Evolutionary conservation across 2,888 invertebrate species (phyloP).

Genomic region (Leptura quadrifasciata): DNA sequence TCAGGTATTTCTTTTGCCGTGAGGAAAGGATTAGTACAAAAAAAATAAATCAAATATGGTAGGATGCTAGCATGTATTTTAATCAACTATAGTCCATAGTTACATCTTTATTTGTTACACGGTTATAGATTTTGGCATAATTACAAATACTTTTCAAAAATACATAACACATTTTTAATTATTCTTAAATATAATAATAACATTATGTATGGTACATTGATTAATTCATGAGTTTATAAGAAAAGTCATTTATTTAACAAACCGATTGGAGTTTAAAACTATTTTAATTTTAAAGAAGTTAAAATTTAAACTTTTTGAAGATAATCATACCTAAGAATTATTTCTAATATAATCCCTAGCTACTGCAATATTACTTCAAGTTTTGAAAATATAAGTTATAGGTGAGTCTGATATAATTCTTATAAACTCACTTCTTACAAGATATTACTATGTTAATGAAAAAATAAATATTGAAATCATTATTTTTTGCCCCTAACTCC

Average conservation of each 20-base stretch:
- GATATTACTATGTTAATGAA: constrained; percentile 35
- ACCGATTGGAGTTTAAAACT: too few relatives aligned
- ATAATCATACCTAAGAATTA: too few relatives aligned
- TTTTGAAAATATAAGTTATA: too few relatives aligned
- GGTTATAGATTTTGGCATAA: constrained; percentile 57
- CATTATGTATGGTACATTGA: constrained; percentile 55
- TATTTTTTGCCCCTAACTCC: neutral
- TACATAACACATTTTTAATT: constrained; percentile 64
- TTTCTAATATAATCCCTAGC: too few relatives aligned
- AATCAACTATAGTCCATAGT: constrained; percentile 46
- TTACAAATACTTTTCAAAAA: constrained; percentile 69
- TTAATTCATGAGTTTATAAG: constrained; percentile 56
- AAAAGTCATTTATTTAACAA: constrained; percentile 55
- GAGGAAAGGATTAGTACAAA: neutral
- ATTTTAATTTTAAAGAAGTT: too few relatives aligned
- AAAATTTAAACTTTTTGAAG: too few relatives aligned
- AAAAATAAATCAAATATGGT: constrained; percentile 17
- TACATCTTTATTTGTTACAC: constrained; percentile 45
- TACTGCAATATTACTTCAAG: too few relatives aligned
- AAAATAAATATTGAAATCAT: constrained; percentile 19
- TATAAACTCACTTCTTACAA: constrained; percentile 20
- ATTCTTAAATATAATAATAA: constrained; percentile 56
- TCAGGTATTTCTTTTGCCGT: too few relatives aligned
- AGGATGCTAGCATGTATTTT: constrained; percentile 47
- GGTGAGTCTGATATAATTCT: neutral